Base-by-base conservation (phyloP, 2,797 vertebrate species). In the Telmatherina bonti region DNA sequence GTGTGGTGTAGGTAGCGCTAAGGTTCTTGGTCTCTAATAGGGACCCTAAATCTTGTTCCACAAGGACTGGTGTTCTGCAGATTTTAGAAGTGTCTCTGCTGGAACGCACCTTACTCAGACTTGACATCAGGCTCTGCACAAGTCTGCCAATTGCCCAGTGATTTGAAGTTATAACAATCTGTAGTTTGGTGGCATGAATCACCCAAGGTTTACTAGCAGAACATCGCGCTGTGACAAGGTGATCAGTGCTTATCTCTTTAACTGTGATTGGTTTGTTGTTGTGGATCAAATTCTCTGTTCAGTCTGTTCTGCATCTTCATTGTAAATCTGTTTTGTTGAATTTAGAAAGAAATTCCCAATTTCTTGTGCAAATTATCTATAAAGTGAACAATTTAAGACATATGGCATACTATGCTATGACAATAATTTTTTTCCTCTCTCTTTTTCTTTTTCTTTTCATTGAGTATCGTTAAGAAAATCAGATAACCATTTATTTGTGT, bases 291-390 rank as follows among this genome's bases (percentile, higher is more conserved):
- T 6, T 29, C 41, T 41, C 20, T 70, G 16, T 49, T 62, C 24
- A 57, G 2, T 70, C 53, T 59, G 30, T 20, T 2, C 3, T 36
- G n/a, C 27, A 15, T 65, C 31, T 60, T 62, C 31, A 26, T 8
- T 38, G n/a, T 10, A 10, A 30, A 67, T 75, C 35, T 30, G 1
- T 78, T 65, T 77, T 4, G 7, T 31, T 31, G 7, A 3, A 3
- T 31, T 31, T 31, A 60, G 58, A 61, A 56, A 62, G 22, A 22
- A 27, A 11, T 36, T 33, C 7, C 20, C n/a, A 54, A 30, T 71
- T 45, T 20, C 75, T 66, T 64, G n/a, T 9, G 18, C 18, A 33
- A 29, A n/a, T n/a, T n/a, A n/a, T n/a, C n/a, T n/a, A n/a, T n/a
- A n/a, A n/a, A n/a, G n/a, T n/a, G n/a, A n/a, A n/a, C n/a, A n/a